These are phyloP conservation scores for Drosophila carrolli DNA, from an alignment of 1,140 invertebrate genomes.

Conservation along the genomic window DNA sequence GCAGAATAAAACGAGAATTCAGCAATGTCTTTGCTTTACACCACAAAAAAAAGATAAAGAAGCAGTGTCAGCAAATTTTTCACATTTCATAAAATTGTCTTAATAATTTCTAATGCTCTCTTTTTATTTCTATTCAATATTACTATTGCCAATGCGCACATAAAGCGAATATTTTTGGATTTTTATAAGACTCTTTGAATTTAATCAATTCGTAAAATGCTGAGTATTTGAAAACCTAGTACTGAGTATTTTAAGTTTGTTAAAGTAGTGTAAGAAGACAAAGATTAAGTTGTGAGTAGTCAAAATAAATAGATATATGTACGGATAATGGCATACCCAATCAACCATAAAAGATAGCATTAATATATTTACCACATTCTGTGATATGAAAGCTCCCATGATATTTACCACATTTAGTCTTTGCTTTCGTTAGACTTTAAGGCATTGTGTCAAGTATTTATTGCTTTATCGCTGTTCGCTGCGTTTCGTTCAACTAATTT, in stretches of 20 bases:
- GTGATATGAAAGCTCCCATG: background rate
- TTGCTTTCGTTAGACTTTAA: constrained; percentile 48
- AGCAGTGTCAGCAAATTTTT: constrained; percentile 29
- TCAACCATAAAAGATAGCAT: too few species aligned
- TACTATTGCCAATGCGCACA: background rate
- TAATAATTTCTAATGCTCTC: background rate
- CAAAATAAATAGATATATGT: too few species aligned
- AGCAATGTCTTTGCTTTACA: constrained; percentile 5
- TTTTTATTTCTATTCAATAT: background rate
- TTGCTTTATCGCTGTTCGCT: constrained; percentile 61
- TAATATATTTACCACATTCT: background rate
- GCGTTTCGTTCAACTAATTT: constrained; percentile 71
- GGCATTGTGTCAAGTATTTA: constrained; percentile 66
- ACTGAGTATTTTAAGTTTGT: background rate
- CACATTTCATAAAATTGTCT: constrained; percentile 12
- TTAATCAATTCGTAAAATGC: background rate
- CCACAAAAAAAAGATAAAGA: constrained; percentile 22
- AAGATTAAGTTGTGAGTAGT: too few species aligned
- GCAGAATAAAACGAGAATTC: constrained; percentile 34
- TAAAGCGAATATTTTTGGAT: background rate
- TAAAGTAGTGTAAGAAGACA: too few species aligned
- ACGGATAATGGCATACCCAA: too few species aligned
- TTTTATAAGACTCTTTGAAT: background rate
- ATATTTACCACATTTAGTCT: constrained; percentile 13
- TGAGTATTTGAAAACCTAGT: background rate